Base-by-base conservation (phyloP, 2,888 invertebrate genomes). In the Vesta saturnalis region DNA sequence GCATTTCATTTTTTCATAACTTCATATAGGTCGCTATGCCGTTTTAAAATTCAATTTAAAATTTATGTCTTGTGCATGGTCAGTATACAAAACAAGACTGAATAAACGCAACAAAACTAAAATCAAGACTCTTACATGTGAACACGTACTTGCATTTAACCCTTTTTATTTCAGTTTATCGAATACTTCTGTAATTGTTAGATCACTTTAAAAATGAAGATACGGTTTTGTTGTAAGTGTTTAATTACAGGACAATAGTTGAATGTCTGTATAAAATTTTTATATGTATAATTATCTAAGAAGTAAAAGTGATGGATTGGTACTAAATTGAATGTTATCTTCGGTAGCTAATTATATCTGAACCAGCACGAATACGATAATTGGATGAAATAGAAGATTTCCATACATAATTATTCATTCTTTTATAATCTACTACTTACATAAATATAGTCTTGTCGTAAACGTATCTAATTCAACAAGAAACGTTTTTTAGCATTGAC, bases 11-110 rank as follows among this genome's bases (percentile, higher is more conserved):
- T 65, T 39, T 65, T 60, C 55, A 60, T 55, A 46, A 60, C 64
- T 71, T 52, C 52, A 83, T 83, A 64, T 78, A 83, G 55, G 84
- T 72, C 69, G 80, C 52, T 74, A 71, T 56, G 76, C 69, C 22
- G 76, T 76, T 23, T 69, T 60, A 70, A 73, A 62, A 56, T 76
- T 72, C 58, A 72, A 69, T 71, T 66, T 63, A 67, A 72, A 71
- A 67, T 71, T 71, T 71, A 72, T 72, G 60, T 66, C 69, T 71
- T 71, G 67, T 59, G 72, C 67, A 67, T 64, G 72, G 71, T 72
- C 69, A 69, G 71, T 71, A 67, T 66, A 61, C 71, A 72, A 72
- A n/a, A 72, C 72, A 69, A 46, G 63, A 35, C 58, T 67, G 61
- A 60, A 62, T 60, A 52, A 54, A 64, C 47, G 52, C 60, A 60